Evolutionary conservation across 2,888 invertebrate species (phyloP), one percentile per base, ranked within the genome.

Genomic region (Campoplex nolae): DNA sequence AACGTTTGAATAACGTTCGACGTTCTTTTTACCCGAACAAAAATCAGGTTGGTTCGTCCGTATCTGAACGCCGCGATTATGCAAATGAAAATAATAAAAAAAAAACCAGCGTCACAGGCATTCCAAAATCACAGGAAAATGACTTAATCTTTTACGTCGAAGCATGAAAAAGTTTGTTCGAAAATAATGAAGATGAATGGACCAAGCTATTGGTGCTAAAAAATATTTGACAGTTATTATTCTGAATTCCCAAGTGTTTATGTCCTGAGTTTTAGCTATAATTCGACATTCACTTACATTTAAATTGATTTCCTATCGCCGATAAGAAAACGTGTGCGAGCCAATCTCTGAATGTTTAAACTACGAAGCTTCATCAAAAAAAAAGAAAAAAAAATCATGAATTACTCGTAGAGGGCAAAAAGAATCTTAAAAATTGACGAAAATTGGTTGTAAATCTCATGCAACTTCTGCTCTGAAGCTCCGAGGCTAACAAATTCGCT

Each of bases 31-130:
- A 4, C 51, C 51, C 23, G 23, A 23, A 51, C 45, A 80, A 80
- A 80, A 62, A 73, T 45, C 32, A 23, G 6, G 13, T 67, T 67
- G 8, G n/a, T 23, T 62, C 48, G 45, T 48, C 71, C 51, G 48
- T 80, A 73, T 62, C 48, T 35, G 32, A 35, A 62, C n/a, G 54
- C 28, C 0, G 35, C 35, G 35, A 78, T 54, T 42, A 68, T 79
- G 78, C 23, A 42, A 70, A 79, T 45, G 32, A 3, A 45, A 23
- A 23, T 23, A 23, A 23, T 0, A 23, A 23, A 51, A 32, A 23
- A 23, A 23, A 23, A 51, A 32, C 45, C 23, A 70, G 38, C 65
- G 67, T 70, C 38, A 56, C 68, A 45, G 28, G 13, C 48, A 35
- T 74, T 74, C 54, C 11, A 38, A 8, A 38, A 0, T 6, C 6